Base-by-base conservation (phyloP, 92 coral and sea anemone species). In the Siderastrea radians region DNA sequence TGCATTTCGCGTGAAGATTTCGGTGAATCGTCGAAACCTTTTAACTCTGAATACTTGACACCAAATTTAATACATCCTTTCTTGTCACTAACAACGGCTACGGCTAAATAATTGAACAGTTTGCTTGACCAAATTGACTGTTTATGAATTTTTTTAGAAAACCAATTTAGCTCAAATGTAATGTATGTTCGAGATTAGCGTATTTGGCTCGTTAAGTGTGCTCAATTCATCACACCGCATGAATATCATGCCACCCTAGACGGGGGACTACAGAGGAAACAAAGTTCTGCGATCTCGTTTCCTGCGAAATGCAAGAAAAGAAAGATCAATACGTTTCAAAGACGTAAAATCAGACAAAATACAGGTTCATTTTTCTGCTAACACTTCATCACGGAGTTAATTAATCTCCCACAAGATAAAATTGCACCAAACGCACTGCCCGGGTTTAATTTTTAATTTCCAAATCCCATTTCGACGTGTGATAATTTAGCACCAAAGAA, bases 371-470 rank as follows among this genome's bases (percentile, higher is more conserved):
- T 54, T 57, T 45, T 2, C 52, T 10, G 44, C 54, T 53, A 10
- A 69, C 44, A 68, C 86, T 57, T 49, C 78, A 69, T 82, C 86
- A 59, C 58, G 46, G n/a, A 47, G 57, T 57, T 82, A 15, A 69
- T 69, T 70, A 9, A 52, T 67, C 16, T 10, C 68, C 46, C 16
- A 55, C 48, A 69, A 57, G 74, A 7, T 51, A 61, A 61, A 61
- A 14, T 3, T 61, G 16, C 66, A 61, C 55, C 15, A 70, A 46
- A 50, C 19, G 49, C 48, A 0, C 7, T 15, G 38, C 58, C 49
- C 26, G 48, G 68, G 16, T 55, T 55, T 7, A 9, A 8, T 67
- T 67, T 63, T 78, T 26, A 26, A 26, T 26, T 78, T 77, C 16
- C 46, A 1, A n/a, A 65, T 50, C 63, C 38, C 7, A 26, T 47